Evolutionary conservation across 2,113 vertebrate genomes (phyloP).

Genomic region (Cheilinus undulatus): DNA sequence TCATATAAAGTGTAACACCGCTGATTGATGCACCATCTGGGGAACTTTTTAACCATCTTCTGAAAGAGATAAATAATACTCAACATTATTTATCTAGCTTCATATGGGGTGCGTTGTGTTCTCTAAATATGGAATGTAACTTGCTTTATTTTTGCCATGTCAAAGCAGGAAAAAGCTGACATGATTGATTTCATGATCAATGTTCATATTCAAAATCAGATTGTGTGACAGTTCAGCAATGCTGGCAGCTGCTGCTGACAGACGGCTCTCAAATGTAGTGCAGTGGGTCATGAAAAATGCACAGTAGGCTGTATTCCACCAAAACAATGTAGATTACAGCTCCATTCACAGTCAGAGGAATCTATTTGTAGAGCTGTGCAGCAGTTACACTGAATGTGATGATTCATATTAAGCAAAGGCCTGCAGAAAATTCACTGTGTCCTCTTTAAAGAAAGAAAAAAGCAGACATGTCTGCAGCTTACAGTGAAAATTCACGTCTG

Average conservation of each 20-base stretch:
- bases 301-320: not conserved
- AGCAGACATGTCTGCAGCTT: constrained; percentile 45
- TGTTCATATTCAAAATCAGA: not conserved
- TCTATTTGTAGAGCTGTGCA: constrained; percentile 20
- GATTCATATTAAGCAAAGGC: constrained; percentile 36
- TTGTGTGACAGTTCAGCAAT: constrained; percentile 8
- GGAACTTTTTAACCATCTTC: not conserved
- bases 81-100: no score
- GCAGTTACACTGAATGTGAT: constrained; percentile 25
- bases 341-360: constrained; percentile 8
- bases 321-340: constrained; percentile 22
- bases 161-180: not conserved
- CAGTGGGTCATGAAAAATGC: constrained; percentile 35
- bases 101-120: no score
- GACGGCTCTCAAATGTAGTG: constrained; percentile 11
- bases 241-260: constrained; percentile 16
- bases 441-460: constrained; percentile 25
- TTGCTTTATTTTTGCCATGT: not conserved
- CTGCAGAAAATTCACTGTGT: constrained; percentile 35
- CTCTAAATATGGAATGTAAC: not conserved
- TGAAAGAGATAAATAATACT: not conserved
- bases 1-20: not conserved
- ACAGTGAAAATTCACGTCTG: constrained; percentile 53
- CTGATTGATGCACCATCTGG: not conserved
- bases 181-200: constrained; percentile 2